These are phyloP conservation scores for Stegana nigrithorax DNA, from an alignment of 2,888 invertebrate species.

Conservation along the genomic window DNA sequence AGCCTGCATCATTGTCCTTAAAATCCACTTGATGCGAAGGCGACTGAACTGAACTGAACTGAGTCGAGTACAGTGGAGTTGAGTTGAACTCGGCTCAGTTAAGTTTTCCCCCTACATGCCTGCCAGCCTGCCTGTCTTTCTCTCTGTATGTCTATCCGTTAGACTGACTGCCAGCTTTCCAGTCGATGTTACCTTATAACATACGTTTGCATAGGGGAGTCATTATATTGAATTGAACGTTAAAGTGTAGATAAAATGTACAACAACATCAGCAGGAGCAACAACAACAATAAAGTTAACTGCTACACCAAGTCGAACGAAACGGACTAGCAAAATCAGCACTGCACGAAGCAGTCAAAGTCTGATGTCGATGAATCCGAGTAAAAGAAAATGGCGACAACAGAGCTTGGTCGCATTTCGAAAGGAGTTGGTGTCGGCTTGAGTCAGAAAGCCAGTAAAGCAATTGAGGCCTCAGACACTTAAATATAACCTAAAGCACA, in stretches of 20 bases:
- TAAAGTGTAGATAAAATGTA: conserved; percentile 56
- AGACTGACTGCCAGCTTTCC: not conserved
- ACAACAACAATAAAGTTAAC: not conserved
- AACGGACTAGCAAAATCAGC: no score
- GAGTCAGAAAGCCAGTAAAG: conserved; percentile 62
- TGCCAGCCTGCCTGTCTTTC: conserved; percentile 23
- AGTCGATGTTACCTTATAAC: not conserved
- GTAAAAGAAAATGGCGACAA: no score
- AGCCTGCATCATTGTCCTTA: no score
- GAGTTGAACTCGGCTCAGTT: no score
- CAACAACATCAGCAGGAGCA: conserved; percentile 5
- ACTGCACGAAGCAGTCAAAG: not conserved
- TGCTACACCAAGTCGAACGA: no score
- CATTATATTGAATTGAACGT: conserved; percentile 62
- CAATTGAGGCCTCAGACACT: conserved; percentile 63
- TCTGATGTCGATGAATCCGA: conserved; percentile 16
- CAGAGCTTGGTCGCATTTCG: no score
- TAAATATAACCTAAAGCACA: conserved; percentile 59
- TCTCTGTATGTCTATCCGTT: conserved; percentile 18
- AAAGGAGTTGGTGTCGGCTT: conserved; percentile 29
- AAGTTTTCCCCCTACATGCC: conserved; percentile 24
- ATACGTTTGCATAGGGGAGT: conserved; percentile 63
- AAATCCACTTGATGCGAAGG: conserved; percentile 3
- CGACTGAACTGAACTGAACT: no score
- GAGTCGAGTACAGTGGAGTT: conserved; percentile 44